Percentiles rank a stretch among this genome's conserved stretches.
Evolutionary conservation across 2,113 vertebrate species (phyloP).

Genomic region (Microtus richardsoni): DNA sequence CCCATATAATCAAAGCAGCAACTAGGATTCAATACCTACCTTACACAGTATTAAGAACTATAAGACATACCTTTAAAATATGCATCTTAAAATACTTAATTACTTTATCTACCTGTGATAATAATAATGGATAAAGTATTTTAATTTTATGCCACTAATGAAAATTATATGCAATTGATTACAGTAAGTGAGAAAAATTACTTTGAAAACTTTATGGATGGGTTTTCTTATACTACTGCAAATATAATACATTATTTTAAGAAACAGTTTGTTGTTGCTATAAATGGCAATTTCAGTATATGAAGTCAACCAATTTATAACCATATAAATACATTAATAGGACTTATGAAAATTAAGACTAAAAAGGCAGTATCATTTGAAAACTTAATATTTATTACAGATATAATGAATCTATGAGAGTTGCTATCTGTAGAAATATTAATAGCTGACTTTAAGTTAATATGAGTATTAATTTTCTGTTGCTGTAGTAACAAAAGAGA

Average conservation of each 20-base stretch:
- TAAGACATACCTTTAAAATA: neutral
- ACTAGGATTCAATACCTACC: neutral
- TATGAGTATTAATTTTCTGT: neutral
- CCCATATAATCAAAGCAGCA: neutral
- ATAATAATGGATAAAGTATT: neutral
- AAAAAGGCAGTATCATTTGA: neutral
- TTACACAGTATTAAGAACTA: neutral
- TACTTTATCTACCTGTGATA: neutral
- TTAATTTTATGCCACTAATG: neutral
- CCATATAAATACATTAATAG: neutral
- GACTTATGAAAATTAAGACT: conserved; percentile 11
- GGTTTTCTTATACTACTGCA: neutral
- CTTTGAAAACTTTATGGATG: neutral
- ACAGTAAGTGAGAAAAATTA: neutral
- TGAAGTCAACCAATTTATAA: neutral
- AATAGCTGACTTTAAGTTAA: neutral
- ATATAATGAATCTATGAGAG: neutral
- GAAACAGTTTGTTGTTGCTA: neutral
- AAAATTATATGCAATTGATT: neutral
- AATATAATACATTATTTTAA: neutral
- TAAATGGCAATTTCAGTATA: neutral
- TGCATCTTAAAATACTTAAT: neutral
- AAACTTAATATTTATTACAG: neutral
- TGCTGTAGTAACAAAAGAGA: neutral
- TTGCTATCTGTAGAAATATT: neutral